A percentile compares a stretch with the other conserved stretches of the same genome.
phyloP scores from a whole-genome alignment of 2,113 vertebrate genomes.

The Ornithorhynchus anatinus region DNA sequence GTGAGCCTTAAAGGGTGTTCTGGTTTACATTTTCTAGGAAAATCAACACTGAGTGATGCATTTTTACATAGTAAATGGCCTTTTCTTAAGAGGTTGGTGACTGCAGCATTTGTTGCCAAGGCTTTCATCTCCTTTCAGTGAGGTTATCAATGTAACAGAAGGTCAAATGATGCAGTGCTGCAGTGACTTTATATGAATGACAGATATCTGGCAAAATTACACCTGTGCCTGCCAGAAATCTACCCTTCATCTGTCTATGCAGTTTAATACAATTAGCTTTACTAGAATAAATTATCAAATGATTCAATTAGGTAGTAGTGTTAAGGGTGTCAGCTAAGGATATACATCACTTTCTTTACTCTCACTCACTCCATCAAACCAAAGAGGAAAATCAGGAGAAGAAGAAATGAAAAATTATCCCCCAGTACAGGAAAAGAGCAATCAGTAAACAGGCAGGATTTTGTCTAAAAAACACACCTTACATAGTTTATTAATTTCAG shows the following conservation, averaged over 20 bases:
- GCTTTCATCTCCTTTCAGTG: constrained; percentile 70
- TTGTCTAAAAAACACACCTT: too few species aligned
- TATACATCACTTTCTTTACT: not conserved
- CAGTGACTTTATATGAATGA: constrained; percentile 57
- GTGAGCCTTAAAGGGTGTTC: constrained; percentile 25
- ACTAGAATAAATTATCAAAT: not conserved
- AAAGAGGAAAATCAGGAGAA: too few species aligned
- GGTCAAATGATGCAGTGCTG: constrained; percentile 58
- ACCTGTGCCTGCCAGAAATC: constrained; percentile 48
- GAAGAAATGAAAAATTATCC: too few species aligned
- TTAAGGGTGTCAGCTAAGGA: constrained; percentile 2
- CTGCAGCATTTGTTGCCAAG: constrained; percentile 57
- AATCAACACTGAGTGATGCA: constrained; percentile 1
- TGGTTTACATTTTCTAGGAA: not conserved
- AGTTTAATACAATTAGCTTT: constrained; percentile 21
- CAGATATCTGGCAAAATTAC: constrained; percentile 57
- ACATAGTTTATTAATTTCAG: too few species aligned
- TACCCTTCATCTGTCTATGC: constrained; percentile 10
- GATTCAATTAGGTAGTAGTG: not conserved
- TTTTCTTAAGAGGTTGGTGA: constrained; percentile 48
- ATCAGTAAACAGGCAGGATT: too few species aligned
- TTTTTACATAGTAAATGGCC: constrained; percentile 27
- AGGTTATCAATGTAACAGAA: constrained; percentile 52
- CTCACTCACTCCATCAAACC: not conserved
- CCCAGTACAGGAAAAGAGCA: too few species aligned